phyloP scores from a whole-genome alignment of 2,888 invertebrate genomes.

The Pyrrhia umbra region DNA sequence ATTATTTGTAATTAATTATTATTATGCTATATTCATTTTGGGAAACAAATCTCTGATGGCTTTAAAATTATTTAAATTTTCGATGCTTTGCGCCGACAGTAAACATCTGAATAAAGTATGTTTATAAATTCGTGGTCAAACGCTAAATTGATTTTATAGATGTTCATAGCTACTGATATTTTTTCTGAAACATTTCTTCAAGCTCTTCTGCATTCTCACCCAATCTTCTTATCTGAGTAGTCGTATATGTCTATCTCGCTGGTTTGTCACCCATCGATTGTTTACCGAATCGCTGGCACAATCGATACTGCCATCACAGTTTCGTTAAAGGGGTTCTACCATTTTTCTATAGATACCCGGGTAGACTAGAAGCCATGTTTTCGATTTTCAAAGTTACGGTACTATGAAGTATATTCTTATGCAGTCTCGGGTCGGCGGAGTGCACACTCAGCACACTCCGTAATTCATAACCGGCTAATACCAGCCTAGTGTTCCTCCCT shows the following conservation, averaged over 20 bases:
- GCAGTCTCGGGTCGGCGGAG: no score
- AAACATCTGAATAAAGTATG: conserved; percentile 12
- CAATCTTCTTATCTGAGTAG: not conserved
- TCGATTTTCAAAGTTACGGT: no score
- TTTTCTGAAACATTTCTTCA: not conserved
- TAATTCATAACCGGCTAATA: no score
- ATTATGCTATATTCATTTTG: conserved; percentile 22
- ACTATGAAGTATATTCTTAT: no score
- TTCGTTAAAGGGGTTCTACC: no score
- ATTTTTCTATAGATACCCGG: no score
- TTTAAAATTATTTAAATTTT: conserved; percentile 30
- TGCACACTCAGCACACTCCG: no score
- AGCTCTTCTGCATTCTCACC: not conserved
- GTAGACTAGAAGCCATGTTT: no score
- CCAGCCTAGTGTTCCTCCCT: no score
- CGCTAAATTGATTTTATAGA: conserved; percentile 1
- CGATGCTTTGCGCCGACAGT: conserved; percentile 25
- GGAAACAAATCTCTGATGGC: conserved; percentile 31
- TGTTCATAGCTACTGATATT: not conserved
- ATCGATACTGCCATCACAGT: no score
- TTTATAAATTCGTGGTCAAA: not conserved
- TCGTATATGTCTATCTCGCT: not conserved
- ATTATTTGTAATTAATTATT: conserved; percentile 27
- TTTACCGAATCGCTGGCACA: no score
- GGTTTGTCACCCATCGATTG: no score